phyloP scores from a whole-genome alignment of 2,797 vertebrate genomes.

The Acrocephalus scirpaceus region DNA sequence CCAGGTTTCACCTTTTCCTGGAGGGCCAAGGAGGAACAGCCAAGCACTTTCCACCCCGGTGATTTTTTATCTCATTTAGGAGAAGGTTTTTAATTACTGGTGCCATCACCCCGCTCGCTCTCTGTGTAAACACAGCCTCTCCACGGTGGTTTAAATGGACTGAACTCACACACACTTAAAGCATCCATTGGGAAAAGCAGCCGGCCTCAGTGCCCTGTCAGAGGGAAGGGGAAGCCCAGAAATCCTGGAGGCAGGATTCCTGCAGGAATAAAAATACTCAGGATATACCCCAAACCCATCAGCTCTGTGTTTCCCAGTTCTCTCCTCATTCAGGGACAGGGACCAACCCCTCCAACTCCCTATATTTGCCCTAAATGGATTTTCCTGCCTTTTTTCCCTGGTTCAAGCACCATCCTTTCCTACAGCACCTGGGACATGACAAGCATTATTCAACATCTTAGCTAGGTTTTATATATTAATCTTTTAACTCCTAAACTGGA shows the following conservation, averaged over 20 bases:
- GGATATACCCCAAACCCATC: background rate
- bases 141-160: background rate
- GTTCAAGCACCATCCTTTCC: background rate
- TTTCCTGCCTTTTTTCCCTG: background rate
- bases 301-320: background rate
- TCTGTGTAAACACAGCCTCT: background rate
- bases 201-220: background rate
- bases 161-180: background rate
- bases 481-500: background rate
- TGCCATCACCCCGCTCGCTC: background rate
- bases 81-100: background rate
- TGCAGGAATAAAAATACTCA: background rate
- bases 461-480: background rate
- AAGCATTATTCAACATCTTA: background rate
- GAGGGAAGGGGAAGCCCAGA: background rate
- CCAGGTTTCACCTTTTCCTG: background rate
- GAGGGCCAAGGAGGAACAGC: background rate
- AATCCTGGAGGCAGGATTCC: background rate
- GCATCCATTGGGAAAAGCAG: background rate
- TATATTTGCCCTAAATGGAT: background rate
- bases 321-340: background rate
- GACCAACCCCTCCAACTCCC: background rate
- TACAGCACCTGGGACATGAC: accelerated
- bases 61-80: background rate
- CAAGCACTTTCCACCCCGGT: accelerated